phyloP scores from a whole-genome alignment of 2,888 invertebrate genomes.

The Rhimphoctona megacephalus region DNA sequence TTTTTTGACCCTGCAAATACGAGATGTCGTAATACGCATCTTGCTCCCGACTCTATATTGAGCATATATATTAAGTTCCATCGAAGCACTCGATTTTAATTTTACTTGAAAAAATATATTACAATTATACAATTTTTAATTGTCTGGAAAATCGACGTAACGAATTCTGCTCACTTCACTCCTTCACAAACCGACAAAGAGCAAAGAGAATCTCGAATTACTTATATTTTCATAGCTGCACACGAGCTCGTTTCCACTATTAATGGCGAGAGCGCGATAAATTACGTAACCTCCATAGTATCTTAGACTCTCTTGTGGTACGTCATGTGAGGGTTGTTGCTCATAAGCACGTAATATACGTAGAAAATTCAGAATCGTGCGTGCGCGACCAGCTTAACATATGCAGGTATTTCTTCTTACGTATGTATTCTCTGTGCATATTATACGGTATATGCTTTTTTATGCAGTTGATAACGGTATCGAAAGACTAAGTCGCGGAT shows the following conservation, averaged over 20 bases:
- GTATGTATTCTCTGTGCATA: background rate
- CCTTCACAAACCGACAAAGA: conserved; percentile 32
- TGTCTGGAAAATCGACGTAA: background rate
- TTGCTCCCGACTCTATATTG: background rate
- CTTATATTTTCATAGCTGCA: conserved; percentile 23
- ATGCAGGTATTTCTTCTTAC: conserved; percentile 56
- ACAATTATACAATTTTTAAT: background rate
- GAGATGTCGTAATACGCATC: background rate
- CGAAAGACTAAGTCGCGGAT: conserved; percentile 6
- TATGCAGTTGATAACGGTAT: conserved; percentile 47
- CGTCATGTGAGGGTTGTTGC: conserved; percentile 45
- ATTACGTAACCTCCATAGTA: conserved; percentile 55
- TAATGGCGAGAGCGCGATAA: conserved; percentile 40
- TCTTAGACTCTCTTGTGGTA: conserved; percentile 26
- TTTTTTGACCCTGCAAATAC: background rate
- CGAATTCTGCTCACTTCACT: conserved; percentile 15
- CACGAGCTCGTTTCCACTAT: conserved; percentile 37
- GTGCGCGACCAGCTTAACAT: conserved; percentile 58
- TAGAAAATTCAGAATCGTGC: conserved; percentile 63
- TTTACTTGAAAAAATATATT: background rate
- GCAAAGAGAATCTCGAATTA: conserved; percentile 11
- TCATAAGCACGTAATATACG: conserved; percentile 47
- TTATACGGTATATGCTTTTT: conserved; percentile 36
- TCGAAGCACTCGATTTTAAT: background rate
- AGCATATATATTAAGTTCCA: too few relatives aligned